Evolutionary conservation across 2,888 invertebrate genomes (phyloP).

Genomic region (Brachylomia viminalis): DNA sequence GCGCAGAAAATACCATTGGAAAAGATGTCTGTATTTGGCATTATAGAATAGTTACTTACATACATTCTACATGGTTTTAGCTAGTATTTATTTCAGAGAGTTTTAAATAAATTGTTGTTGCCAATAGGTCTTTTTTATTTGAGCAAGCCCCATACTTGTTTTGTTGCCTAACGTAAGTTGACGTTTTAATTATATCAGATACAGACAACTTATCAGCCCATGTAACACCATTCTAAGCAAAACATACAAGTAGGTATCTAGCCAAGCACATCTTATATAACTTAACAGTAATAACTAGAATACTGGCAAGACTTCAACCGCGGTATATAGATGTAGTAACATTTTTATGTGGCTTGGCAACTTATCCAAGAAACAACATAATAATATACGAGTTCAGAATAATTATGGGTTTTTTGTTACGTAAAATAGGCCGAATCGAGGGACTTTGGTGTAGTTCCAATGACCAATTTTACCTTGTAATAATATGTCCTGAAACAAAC

Average conservation of each 20-base stretch:
- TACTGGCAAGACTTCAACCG: constrained; percentile 38
- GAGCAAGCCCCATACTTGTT: not conserved
- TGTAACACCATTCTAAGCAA: not conserved
- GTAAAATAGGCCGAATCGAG: not conserved
- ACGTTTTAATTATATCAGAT: not conserved
- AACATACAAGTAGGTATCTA: constrained; percentile 4
- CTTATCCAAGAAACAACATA: constrained; percentile 30
- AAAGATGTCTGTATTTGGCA: constrained; percentile 8
- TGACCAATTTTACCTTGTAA: constrained; percentile 6
- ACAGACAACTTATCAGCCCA: not conserved
- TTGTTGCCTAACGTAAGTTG: not conserved
- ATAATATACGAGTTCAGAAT: constrained; percentile 41
- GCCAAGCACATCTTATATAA: constrained; percentile 27
- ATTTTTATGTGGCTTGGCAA: constrained; percentile 58
- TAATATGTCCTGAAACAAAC: not conserved
- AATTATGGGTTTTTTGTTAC: constrained; percentile 41
- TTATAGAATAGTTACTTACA: not conserved
- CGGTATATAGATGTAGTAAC: constrained; percentile 19
- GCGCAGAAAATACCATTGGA: constrained; percentile 7
- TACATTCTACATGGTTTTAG: not conserved
- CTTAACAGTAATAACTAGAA: constrained; percentile 32
- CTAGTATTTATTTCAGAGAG: not conserved
- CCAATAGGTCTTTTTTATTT: not conserved
- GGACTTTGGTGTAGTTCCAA: constrained; percentile 9
- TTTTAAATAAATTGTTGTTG: not conserved